Conservation (phyloP, 2,797 vertebrate genomes). For the Hoplostethus atlanticus region DNA sequence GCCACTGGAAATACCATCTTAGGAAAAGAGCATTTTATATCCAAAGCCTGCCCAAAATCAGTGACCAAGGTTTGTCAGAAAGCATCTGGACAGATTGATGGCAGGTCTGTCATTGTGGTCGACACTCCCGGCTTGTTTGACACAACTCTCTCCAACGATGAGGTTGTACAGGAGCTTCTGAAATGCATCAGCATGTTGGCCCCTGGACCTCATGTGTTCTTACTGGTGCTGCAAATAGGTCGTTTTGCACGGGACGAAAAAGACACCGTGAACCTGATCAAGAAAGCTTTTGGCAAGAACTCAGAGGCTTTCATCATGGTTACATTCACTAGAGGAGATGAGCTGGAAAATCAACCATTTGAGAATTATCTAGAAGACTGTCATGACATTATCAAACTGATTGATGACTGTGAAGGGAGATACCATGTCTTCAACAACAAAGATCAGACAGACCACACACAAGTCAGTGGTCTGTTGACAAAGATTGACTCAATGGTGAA, state of each 20-base stretch:
- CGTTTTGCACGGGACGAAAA: constrained; percentile 38
- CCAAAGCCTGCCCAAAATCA: background rate
- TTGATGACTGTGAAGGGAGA: constrained; percentile 34
- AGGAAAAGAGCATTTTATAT: constrained; percentile 18
- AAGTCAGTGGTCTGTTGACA: too few relatives aligned
- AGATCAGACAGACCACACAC: accelerated
- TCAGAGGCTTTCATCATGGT: constrained; percentile 44
- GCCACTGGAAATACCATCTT: constrained; percentile 46
- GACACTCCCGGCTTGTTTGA: constrained; percentile 46
- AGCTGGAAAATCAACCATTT: background rate
- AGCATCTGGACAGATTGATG: background rate
- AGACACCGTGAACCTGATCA: constrained; percentile 30
- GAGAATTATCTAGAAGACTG: constrained; percentile 13
- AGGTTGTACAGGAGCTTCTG: constrained; percentile 19
- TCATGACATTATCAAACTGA: constrained; percentile 9
- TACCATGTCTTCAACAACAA: constrained; percentile 33
- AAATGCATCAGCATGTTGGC: constrained; percentile 36
- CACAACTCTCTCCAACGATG: background rate
- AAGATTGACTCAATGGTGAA: too few relatives aligned
- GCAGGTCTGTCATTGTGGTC: constrained; percentile 26
- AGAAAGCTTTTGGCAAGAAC: constrained; percentile 18
- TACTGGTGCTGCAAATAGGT: constrained; percentile 43
- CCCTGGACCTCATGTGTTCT: constrained; percentile 58
- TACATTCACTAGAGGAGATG: constrained; percentile 44
- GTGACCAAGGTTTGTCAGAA: constrained; percentile 15